Base-by-base conservation (phyloP, 2,888 invertebrate genomes). In the Drosophila lacicola region DNA sequence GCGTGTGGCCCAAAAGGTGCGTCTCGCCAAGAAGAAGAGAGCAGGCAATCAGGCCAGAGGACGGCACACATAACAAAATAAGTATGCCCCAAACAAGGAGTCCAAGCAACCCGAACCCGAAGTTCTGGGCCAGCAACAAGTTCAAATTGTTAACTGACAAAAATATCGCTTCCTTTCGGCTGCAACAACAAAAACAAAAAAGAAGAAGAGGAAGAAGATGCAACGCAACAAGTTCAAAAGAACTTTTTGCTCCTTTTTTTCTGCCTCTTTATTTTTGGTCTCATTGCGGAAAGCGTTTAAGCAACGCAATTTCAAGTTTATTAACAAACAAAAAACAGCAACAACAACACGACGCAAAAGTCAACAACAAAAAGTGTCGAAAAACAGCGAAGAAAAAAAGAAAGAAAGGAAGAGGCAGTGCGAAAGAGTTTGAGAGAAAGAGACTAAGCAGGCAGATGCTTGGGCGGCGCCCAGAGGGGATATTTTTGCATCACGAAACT, bases 241-340 rank as follows among this genome's bases (percentile, higher is more conserved):
- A 70, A 55, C 64, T 54, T 72, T 70, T 58, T 58, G 9, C 11
- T 29, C 37, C 39, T 69, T 57, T 45, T 37, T 45, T 46, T 53
- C 11, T 17, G n/a, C 21, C 42, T 50, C 29, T 45, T 69, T 17
- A 49, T 47, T 60, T 65, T 72, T 57, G 64, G 45, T 45, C 45
- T 51, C 57, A 78, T 71, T 72, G 65, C 74, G 74, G 75, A 75
- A 78, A 80, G 78, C 73, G 34, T 68, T 77, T 64, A 64, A 74
- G 53, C 50, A 63, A 51, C 19, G 46, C 46, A 61, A 56, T 51
- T 66, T 69, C 50, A 71, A 74, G 66, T 78, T 78, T 69, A 72
- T 69, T 70, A 58, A 72, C 58, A 70, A 63, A 47, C 54, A 58
- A 60, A 58, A 46, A 69, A 57, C 44, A 25, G 34, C 29, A 66